Percentiles rank a stretch among this genome's conserved stretches.
phyloP scores from a whole-genome alignment of 2,113 vertebrate species.

The Proterorhinus semilunaris region DNA sequence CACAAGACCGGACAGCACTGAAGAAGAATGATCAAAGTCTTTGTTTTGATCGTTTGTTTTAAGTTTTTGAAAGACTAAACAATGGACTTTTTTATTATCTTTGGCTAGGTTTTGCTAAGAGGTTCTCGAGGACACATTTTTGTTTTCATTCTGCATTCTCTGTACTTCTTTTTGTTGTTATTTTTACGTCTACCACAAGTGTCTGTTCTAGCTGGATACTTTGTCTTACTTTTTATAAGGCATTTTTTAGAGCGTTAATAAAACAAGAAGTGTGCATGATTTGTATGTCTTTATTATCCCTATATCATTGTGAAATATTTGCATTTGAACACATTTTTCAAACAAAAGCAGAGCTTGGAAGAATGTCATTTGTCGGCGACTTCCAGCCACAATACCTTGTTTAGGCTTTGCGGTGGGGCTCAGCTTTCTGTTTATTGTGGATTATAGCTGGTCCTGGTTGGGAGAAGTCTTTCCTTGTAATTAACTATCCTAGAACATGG shows the following conservation, averaged over 20 bases:
- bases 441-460: constrained; percentile 44
- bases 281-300: no score
- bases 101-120: background rate
- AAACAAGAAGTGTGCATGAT: background rate
- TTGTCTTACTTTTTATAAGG: no score
- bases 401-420: constrained; percentile 44
- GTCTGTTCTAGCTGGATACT: no score
- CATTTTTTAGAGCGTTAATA: background rate
- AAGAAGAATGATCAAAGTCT: background rate
- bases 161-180: background rate
- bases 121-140: constrained; percentile 8
- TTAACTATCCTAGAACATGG: constrained; percentile 59
- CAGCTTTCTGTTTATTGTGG: constrained; percentile 54
- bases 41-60: constrained; percentile 16
- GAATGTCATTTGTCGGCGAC: constrained; percentile 39
- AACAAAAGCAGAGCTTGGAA: constrained; percentile 46
- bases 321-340: background rate
- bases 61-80: constrained; percentile 4
- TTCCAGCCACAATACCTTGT: constrained; percentile 40
- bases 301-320: background rate
- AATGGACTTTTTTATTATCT: constrained; percentile 4
- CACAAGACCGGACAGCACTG: constrained; percentile 2
- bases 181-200: no score
- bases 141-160: background rate
- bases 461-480: constrained; percentile 55